Conservation (phyloP, 2,797 vertebrate genomes). For the Danio tinwini region DNA sequence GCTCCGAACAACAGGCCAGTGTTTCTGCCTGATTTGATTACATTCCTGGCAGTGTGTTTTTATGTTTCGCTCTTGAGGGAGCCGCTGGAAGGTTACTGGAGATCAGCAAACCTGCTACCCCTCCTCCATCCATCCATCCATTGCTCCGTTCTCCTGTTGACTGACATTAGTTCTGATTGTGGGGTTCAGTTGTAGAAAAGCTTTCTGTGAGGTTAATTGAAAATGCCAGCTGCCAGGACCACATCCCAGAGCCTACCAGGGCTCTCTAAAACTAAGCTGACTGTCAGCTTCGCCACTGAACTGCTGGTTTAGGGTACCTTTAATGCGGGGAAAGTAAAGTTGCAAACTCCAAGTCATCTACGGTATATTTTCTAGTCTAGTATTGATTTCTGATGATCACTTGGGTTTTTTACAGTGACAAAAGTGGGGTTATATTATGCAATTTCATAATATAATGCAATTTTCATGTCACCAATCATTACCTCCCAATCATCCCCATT, state of each 20-base stretch:
- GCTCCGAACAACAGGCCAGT: conserved; percentile 50
- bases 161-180: conserved; percentile 29
- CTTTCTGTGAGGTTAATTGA: conserved; percentile 45
- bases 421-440: too few species aligned
- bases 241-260: conserved; percentile 1
- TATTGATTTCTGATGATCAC: too few species aligned
- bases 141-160: conserved; percentile 13
- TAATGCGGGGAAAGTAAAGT: conserved; percentile 2
- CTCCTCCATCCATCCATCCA: background rate
- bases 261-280: conserved; percentile 6
- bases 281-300: conserved; percentile 1
- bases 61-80: conserved; percentile 45
- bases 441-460: too few species aligned
- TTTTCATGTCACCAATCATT: too few species aligned
- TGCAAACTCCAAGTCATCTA: background rate
- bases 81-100: conserved; percentile 37
- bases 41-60: conserved; percentile 53
- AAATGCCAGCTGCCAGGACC: conserved; percentile 46
- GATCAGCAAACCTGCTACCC: conserved; percentile 32
- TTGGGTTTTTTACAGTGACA: too few species aligned
- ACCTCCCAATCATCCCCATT: too few species aligned
- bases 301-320: conserved; percentile 13
- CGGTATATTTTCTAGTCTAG: too few species aligned
- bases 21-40: conserved; percentile 59
- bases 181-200: conserved; percentile 21